Evolutionary conservation across 2,888 invertebrate genomes (phyloP).

Genomic region (Rutpela maculata): DNA sequence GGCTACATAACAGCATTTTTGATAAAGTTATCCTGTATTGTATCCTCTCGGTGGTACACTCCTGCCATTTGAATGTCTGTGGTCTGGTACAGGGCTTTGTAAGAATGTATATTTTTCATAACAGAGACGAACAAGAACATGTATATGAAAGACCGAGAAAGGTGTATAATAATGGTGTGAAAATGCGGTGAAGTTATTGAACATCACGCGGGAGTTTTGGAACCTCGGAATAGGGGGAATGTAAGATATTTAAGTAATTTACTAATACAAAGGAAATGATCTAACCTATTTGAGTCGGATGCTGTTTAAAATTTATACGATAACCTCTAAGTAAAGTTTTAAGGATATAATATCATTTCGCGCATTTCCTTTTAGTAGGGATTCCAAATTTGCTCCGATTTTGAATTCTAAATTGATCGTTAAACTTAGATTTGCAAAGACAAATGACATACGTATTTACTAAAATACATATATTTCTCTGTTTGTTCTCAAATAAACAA

Average conservation of each 20-base stretch:
- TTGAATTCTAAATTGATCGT: slow-evolving; percentile 32
- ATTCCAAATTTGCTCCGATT: slow-evolving; percentile 9
- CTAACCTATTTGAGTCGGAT: slow-evolving; percentile 10
- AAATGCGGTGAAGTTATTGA: slow-evolving; percentile 28
- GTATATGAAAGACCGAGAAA: slow-evolving; percentile 18
- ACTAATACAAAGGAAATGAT: slow-evolving; percentile 35
- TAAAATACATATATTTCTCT: not conserved
- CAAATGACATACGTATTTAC: not conserved
- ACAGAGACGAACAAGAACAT: slow-evolving; percentile 28
- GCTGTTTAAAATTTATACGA: slow-evolving; percentile 15
- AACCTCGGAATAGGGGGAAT: slow-evolving; percentile 12
- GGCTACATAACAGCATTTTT: too few species aligned
- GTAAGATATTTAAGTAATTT: slow-evolving; percentile 37
- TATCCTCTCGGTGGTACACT: not conserved
- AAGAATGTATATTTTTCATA: slow-evolving; percentile 25
- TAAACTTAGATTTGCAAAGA: slow-evolving; percentile 18
- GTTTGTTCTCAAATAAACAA: not conserved
- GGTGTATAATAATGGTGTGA: slow-evolving; percentile 30
- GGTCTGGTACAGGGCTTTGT: slow-evolving; percentile 10
- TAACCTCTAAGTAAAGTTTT: slow-evolving; percentile 26
- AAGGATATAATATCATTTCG: slow-evolving; percentile 32
- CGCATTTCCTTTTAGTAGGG: slow-evolving; percentile 2
- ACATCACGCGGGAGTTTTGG: slow-evolving; percentile 1
- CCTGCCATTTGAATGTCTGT: slow-evolving; percentile 22
- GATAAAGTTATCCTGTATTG: not conserved